Base-by-base conservation (phyloP, 2,888 invertebrate species). In the Dynastes hyllus region DNA sequence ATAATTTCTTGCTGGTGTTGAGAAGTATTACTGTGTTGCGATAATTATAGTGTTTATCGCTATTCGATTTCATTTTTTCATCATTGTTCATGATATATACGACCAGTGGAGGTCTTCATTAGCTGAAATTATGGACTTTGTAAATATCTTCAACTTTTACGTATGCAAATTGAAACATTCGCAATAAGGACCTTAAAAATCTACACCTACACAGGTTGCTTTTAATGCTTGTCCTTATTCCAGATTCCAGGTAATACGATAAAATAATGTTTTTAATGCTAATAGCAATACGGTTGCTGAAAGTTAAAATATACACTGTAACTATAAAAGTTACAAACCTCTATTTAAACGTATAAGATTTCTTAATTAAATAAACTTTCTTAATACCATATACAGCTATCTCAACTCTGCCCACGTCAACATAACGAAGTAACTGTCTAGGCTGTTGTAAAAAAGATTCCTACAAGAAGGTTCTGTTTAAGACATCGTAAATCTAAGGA, bases 11-110 rank as follows among this genome's bases (percentile, higher is more conserved):
- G 16, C 55, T 58, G 22, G 16, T 58, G 55, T 58, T 58, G 22
- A 58, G 22, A 6, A 16, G 55, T 58, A 9, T 58, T 58, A 22
- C 55, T 58, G n/a, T 58, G 22, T 58, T 37, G 71, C 37, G 32
- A 71, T 71, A 71, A 71, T 71, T 32, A 71, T 71, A 55, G 55
- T 37, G 37, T 71, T 71, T 71, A 32, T 55, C 6, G 22, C 55
- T n/a, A 58, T 55, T 2, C 55, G 71, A 71, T 71, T 71, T 71
- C 40, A 55, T 37, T 71, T 71, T 69, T 67, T 45, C 22, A 5
- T 67, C 40, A 6, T 22, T 40, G 55, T 58, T 58, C 16, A 58
- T 22, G 9, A 58, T 22, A 6, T 53, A 16, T 16, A 22, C 55
- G 8, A 6, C 5, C 55, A 11, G 8, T 58, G 55, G 55, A 58